Base-by-base conservation (phyloP, 2,797 vertebrate species). In the Lemur catta region DNA sequence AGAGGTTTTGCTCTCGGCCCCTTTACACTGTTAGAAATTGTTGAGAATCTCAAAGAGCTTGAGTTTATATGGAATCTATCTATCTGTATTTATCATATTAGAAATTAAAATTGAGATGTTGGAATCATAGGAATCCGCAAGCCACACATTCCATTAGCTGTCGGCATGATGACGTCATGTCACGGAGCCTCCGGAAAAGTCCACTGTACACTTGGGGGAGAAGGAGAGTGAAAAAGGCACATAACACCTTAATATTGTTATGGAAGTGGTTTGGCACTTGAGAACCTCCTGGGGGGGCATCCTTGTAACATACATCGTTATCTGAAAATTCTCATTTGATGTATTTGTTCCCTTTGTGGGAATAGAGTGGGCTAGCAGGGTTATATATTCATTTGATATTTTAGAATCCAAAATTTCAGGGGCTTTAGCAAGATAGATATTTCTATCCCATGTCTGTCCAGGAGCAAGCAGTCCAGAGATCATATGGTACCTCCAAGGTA, bases 401-500 rank as follows among this genome's bases (percentile, higher is more conserved):
- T 26, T 28, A 50, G 79, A 84, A 52, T 8, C 22, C 30, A 57
- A 0, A 26, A 30, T 74, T 84, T 80, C 46, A 46, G 65, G 59
- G 74, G 13, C 10, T 38, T 41, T 48, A 67, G 30, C 33, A 35
- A 33, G 61, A 72, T 22, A 17, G 65, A 9, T 24, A 59, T 4
- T 43, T 84, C 52, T 75, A 14, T 46, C 20, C 50, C 38, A 2
- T 1, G 2, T 46, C 80, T 71, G 0, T 74, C 69, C 11, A 30
- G 46, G 26, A 43, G 10, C 2, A 20, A 41, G 14, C 14, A 30
- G 50, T 61, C 13, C 8, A 7, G 74, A 52, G 74, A 20, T 55
- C 0, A 0, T 7, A 0, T 1, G 22, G 55, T 15, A 22, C 57
- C 41, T 55, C 74, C 43, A 33, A 5, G 33, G 26, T 55, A 0